These are phyloP conservation scores for Leucoraja erinaceus DNA, from an alignment of 2,113 vertebrate genomes.

Conservation along the genomic window DNA sequence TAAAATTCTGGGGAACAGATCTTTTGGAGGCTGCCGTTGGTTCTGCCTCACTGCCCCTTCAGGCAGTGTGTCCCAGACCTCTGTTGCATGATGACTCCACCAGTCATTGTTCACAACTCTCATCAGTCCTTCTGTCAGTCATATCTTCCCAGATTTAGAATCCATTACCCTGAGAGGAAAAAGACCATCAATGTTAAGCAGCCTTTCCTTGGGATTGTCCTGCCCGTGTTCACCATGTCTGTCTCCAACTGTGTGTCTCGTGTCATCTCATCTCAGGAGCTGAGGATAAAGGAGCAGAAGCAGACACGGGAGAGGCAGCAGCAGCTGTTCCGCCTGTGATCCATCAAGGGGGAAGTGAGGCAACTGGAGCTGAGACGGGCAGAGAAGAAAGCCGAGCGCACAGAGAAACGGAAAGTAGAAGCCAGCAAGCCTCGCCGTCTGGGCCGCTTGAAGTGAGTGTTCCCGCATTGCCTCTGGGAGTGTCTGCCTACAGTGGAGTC, in stretches of 20 bases:
- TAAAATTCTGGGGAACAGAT: too few species aligned
- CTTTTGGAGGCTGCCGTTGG: too few species aligned
- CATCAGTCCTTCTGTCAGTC: too few species aligned
- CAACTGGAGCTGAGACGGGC: conserved; percentile 52
- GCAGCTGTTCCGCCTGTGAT: conserved; percentile 73
- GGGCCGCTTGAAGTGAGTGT: conserved; percentile 71
- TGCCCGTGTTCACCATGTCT: not conserved
- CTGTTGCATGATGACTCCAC: too few species aligned
- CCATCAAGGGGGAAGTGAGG: conserved; percentile 63
- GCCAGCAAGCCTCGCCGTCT: conserved; percentile 67
- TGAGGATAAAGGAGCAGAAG: not conserved
- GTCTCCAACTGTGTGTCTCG: not conserved
- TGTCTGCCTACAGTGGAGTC: too few species aligned
- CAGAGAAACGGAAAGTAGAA: conserved; percentile 51
- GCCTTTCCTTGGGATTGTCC: not conserved
- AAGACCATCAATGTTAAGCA: not conserved
- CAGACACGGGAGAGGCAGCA: conserved; percentile 49
- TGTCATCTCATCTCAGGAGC: not conserved
- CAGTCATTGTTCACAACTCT: too few species aligned
- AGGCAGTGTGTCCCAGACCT: too few species aligned
- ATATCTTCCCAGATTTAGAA: too few species aligned
- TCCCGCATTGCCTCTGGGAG: not conserved
- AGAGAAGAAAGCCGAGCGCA: conserved; percentile 48
- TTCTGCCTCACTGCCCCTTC: too few species aligned
- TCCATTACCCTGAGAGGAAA: not conserved